phyloP scores from a whole-genome alignment of 1,140 invertebrate species.

The Apis dorsata region DNA sequence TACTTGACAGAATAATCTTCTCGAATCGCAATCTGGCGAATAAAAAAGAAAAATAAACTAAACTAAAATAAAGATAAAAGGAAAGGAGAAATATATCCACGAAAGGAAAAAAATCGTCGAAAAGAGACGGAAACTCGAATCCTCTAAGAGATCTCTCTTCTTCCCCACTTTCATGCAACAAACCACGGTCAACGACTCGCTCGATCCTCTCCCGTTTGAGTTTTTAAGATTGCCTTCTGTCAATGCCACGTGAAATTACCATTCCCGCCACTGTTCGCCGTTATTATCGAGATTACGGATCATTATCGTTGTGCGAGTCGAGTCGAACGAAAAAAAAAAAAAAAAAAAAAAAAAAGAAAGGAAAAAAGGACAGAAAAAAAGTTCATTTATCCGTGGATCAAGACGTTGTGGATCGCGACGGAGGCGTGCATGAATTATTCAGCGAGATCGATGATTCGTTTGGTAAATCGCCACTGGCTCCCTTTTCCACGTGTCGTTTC shows the following conservation, averaged over 20 bases:
- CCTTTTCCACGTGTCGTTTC: not conserved
- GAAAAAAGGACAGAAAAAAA: slow-evolving; percentile 7
- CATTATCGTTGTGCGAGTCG: slow-evolving; percentile 21
- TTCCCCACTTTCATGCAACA: not conserved
- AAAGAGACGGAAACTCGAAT: not conserved
- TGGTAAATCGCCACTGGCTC: not conserved
- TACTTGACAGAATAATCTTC: not conserved
- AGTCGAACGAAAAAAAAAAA: not conserved
- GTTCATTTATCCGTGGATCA: slow-evolving; percentile 26
- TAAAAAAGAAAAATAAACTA: too few relatives aligned
- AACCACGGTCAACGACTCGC: slow-evolving; percentile 22
- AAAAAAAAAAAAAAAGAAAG: too few relatives aligned
- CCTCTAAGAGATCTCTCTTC: not conserved
- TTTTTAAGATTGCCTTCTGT: slow-evolving; percentile 24
- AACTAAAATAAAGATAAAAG: not conserved
- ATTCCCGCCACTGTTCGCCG: slow-evolving; percentile 7
- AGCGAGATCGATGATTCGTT: slow-evolving; percentile 22
- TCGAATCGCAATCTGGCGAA: too few relatives aligned
- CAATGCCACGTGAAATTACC: slow-evolving; percentile 28
- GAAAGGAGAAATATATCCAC: not conserved
- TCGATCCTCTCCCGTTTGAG: not conserved
- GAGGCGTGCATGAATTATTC: slow-evolving; percentile 50
- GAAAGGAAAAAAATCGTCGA: not conserved
- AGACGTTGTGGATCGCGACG: slow-evolving; percentile 31
- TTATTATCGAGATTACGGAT: slow-evolving; percentile 47